These are phyloP conservation scores for Drosophila multiciliata DNA, from an alignment of 2,888 invertebrate species.

Conservation along the genomic window DNA sequence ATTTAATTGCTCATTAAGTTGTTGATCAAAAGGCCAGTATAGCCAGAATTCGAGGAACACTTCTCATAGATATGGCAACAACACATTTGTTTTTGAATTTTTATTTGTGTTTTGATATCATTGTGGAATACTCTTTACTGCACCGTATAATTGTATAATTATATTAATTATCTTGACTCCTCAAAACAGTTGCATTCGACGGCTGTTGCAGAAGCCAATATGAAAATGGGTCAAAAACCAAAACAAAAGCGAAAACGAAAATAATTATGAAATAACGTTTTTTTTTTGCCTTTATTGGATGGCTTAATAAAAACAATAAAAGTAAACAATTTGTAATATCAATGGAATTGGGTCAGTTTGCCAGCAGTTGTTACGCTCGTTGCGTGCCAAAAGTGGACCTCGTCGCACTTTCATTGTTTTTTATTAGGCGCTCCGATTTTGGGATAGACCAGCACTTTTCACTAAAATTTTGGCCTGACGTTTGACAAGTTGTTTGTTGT, in stretches of 20 bases:
- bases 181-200: constrained; percentile 22
- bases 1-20: constrained; percentile 60
- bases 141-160: not conserved
- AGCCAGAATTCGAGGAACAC: constrained; percentile 31
- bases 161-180: constrained; percentile 18
- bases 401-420: constrained; percentile 62
- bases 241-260: constrained; percentile 22
- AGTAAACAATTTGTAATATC: constrained; percentile 75
- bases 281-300: constrained; percentile 31
- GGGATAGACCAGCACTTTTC: constrained; percentile 27
- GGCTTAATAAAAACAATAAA: constrained; percentile 61
- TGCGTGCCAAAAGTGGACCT: constrained; percentile 64
- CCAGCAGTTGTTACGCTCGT: constrained; percentile 69
- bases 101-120: not conserved
- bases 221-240: constrained; percentile 5
- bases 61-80: constrained; percentile 40
- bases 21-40: constrained; percentile 12
- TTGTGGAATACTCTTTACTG: not conserved
- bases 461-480: constrained; percentile 49
- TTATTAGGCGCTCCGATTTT: constrained; percentile 47
- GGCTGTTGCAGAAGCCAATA: constrained; percentile 16
- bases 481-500: constrained; percentile 66
- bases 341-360: constrained; percentile 75
- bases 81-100: constrained; percentile 5
- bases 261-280: constrained; percentile 21